phyloP scores from a whole-genome alignment of 2,797 vertebrate species.

The Sarcoramphus papa region DNA sequence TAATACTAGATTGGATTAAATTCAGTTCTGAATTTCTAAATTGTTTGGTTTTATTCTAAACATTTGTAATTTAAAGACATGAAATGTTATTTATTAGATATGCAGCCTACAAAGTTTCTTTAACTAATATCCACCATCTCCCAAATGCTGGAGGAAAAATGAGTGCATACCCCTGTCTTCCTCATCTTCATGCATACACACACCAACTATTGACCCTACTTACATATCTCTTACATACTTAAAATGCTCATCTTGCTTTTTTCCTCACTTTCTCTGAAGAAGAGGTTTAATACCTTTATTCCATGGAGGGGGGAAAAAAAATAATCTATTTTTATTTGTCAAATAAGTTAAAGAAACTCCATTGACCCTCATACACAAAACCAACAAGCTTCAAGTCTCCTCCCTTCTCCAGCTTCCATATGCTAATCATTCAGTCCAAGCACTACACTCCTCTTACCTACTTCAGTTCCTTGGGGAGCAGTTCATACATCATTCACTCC shows the following conservation, averaged over 20 bases:
- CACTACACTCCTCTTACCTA: neutral
- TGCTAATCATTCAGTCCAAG: neutral
- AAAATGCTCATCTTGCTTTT: neutral
- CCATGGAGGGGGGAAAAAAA: neutral
- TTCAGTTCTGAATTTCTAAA: neutral
- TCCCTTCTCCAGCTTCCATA: neutral
- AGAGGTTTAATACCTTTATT: neutral
- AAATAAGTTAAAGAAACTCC: neutral
- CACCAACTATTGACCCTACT: neutral
- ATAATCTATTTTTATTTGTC: neutral
- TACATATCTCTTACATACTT: neutral
- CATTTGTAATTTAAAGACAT: neutral
- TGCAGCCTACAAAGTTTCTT: neutral
- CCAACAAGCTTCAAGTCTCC: neutral
- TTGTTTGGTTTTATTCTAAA: neutral
- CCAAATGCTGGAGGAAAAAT: neutral
- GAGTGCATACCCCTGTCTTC: neutral
- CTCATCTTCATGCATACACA: neutral
- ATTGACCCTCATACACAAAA: neutral
- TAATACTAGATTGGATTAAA: neutral
- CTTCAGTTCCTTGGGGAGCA: neutral
- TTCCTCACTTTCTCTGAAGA: neutral
- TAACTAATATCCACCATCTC: neutral
- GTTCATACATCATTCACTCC: neutral
- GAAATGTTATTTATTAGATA: neutral